A percentile compares a stretch with the other conserved stretches of the same genome.
Conservation (phyloP, 23 tunicate species). For the Corella eumyota region DNA sequence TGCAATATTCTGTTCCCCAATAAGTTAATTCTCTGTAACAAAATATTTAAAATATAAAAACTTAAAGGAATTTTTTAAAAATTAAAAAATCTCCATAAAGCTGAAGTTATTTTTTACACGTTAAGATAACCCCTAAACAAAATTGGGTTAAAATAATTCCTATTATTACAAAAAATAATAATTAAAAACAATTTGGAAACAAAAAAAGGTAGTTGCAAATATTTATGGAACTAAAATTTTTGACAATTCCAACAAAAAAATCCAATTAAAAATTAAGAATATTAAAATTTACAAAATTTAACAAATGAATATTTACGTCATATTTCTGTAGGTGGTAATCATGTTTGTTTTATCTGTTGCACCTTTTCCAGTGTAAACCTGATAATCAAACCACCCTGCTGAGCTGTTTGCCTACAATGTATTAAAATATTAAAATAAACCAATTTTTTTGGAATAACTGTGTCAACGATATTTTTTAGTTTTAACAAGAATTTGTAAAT, state of each 20-base stretch:
- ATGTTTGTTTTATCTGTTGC: slow-evolving; percentile 26
- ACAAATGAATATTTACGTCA: too few species aligned
- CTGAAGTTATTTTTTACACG: too few species aligned
- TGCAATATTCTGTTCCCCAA: slow-evolving; percentile 64
- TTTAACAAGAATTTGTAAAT: too few species aligned
- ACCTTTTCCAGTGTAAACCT: slow-evolving; percentile 60
- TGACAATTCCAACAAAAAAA: not conserved
- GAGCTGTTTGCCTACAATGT: slow-evolving; percentile 61
- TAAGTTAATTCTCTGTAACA: slow-evolving; percentile 45
- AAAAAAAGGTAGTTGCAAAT: not conserved
- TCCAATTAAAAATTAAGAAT: not conserved
- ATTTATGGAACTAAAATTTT: not conserved
- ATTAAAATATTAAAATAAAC: too few species aligned
- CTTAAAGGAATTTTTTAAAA: too few species aligned
- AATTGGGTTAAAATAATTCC: too few species aligned
- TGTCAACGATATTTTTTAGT: too few species aligned
- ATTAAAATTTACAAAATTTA: not conserved
- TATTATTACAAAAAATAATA: too few species aligned
- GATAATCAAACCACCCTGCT: slow-evolving; percentile 78
- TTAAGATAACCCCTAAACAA: too few species aligned
- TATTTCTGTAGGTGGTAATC: slow-evolving; percentile 31
- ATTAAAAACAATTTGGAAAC: too few species aligned
- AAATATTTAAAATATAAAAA: not conserved
- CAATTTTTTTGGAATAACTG: too few species aligned
- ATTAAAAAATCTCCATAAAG: too few species aligned